Percentiles rank a stretch among this genome's conserved stretches.
Evolutionary conservation across 2,888 invertebrate species (phyloP).

Genomic region (Alloplasta piceator): DNA sequence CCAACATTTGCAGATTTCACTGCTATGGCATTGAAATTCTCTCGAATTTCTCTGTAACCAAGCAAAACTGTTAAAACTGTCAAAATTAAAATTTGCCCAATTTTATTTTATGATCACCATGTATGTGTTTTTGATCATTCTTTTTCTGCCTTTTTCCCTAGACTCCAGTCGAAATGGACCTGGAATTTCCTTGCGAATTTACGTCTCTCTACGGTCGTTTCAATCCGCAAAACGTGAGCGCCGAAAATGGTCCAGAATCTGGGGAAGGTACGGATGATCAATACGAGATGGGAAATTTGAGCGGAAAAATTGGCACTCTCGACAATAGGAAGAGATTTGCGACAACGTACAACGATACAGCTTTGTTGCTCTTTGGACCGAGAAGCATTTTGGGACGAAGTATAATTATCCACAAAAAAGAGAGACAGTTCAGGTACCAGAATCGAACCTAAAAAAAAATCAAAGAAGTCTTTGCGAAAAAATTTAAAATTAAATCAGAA

Average conservation of each 20-base stretch:
- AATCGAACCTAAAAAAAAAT: neutral
- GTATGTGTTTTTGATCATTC: neutral
- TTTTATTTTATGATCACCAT: no score
- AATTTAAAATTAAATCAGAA: neutral
- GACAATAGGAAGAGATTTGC: constrained; percentile 86
- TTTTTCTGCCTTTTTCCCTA: constrained; percentile 76
- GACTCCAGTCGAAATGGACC: constrained; percentile 92
- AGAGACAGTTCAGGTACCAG: constrained; percentile 79
- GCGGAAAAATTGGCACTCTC: constrained; percentile 93
- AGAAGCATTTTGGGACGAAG: constrained; percentile 94
- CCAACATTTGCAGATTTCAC: no score
- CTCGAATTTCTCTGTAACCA: no score
- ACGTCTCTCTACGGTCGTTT: constrained; percentile 93
- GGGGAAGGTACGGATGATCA: constrained; percentile 91
- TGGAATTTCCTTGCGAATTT: constrained; percentile 94
- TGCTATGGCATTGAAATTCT: no score
- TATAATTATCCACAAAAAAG: constrained; percentile 91
- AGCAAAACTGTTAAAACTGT: no score
- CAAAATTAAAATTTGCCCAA: no score
- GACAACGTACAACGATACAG: constrained; percentile 90
- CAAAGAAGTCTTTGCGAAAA: neutral
- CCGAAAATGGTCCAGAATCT: constrained; percentile 86
- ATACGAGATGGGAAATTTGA: constrained; percentile 93
- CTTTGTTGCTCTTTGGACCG: constrained; percentile 91
- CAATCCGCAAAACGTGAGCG: constrained; percentile 92